Conservation (phyloP, 2,888 invertebrate genomes). For the Galeopsomyia nigrocyanea region DNA sequence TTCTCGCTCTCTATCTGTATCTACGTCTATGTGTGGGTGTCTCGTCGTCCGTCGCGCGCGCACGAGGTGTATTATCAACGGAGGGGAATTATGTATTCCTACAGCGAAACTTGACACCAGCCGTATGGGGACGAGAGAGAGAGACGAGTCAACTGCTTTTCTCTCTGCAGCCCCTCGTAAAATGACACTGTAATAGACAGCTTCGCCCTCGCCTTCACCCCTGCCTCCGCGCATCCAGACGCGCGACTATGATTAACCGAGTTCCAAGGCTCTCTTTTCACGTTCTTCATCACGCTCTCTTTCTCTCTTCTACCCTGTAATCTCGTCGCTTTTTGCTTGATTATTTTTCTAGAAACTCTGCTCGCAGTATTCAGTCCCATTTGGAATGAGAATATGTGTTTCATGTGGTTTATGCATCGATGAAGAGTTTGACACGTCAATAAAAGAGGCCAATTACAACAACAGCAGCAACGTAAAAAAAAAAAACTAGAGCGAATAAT, state of each 20-base stretch:
- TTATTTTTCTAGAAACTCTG: no score
- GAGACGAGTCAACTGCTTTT: not conserved
- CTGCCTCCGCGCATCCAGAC: slow-evolving; percentile 2
- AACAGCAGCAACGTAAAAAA: no score
- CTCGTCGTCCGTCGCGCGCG: not conserved
- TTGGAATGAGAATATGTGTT: no score
- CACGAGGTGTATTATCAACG: slow-evolving; percentile 23
- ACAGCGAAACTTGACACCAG: slow-evolving; percentile 42
- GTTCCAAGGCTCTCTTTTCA: slow-evolving; percentile 11
- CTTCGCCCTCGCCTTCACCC: slow-evolving; percentile 12
- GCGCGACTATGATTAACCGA: slow-evolving; percentile 40
- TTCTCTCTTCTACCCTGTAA: no score
- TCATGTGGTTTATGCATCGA: no score
- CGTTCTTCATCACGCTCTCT: no score
- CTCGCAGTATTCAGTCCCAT: no score
- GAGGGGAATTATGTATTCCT: slow-evolving; percentile 43
- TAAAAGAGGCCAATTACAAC: no score
- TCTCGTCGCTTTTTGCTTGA: no score
- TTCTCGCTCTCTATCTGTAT: not conserved
- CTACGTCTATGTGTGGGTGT: no score
- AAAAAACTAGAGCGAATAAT: no score
- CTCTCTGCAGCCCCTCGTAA: slow-evolving; percentile 33
- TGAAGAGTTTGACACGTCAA: no score
- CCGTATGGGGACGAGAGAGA: slow-evolving; percentile 9
- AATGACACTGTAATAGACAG: slow-evolving; percentile 48